Evolutionary conservation across 2,797 vertebrate species (phyloP).

Genomic region (Salarias fasciatus): DNA sequence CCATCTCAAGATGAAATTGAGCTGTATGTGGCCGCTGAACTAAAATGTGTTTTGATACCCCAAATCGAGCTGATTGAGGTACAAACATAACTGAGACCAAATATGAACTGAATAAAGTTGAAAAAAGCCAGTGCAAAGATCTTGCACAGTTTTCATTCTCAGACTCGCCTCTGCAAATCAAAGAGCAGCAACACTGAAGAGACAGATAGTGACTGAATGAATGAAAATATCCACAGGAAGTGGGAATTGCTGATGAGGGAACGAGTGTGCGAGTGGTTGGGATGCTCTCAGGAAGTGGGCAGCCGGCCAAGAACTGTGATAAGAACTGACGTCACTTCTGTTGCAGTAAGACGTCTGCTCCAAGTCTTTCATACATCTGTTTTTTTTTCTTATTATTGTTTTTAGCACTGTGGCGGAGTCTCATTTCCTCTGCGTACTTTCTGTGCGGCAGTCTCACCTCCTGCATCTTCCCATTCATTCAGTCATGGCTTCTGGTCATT

Average conservation of each 20-base stretch:
- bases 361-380: neutral
- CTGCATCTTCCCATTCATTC: neutral
- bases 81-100: too few relatives aligned
- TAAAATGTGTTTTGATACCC: too few relatives aligned
- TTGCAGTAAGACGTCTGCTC: constrained; percentile 51
- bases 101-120: too few relatives aligned
- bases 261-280: constrained; percentile 14
- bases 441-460: constrained; percentile 6
- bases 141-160: too few relatives aligned
- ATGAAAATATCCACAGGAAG: constrained; percentile 38
- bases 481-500: constrained; percentile 6
- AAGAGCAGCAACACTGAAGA: constrained; percentile 13
- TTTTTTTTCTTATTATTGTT: neutral
- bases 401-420: neutral
- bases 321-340: constrained; percentile 52
- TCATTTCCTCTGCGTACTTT: constrained; percentile 3
- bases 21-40: too few relatives aligned
- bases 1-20: too few relatives aligned
- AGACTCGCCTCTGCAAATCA: neutral
- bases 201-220: constrained; percentile 31
- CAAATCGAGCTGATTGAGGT: too few relatives aligned
- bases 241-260: constrained; percentile 2
- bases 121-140: too few relatives aligned
- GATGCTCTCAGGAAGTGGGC: constrained; percentile 43
- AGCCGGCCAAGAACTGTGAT: constrained; percentile 38